These are phyloP conservation scores for Steromphala cineraria DNA, from an alignment of 2,888 invertebrate species.

Conservation along the genomic window DNA sequence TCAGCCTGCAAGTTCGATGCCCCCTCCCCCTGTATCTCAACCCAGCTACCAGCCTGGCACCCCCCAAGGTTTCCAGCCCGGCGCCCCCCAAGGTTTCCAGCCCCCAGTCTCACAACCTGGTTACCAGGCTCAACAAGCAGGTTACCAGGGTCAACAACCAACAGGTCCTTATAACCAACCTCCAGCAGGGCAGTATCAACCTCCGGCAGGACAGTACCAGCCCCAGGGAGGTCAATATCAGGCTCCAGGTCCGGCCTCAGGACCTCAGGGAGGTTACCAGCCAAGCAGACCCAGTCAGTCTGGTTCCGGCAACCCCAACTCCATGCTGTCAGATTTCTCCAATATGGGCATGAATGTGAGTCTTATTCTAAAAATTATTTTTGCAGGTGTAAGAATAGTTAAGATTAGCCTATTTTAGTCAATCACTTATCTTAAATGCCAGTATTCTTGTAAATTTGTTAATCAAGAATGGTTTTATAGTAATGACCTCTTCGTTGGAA, in stretches of 20 bases:
- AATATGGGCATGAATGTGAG: conserved; percentile 28
- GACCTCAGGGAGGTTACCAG: not conserved
- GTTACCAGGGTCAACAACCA: not conserved
- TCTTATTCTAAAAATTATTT: not conserved
- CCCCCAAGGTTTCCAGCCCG: conserved; percentile 38
- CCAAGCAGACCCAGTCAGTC: not conserved
- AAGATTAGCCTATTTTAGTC: no score
- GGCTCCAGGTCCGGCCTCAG: not conserved
- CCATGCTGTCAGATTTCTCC: conserved; percentile 25
- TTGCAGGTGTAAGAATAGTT: no score
- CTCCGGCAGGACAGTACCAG: not conserved
- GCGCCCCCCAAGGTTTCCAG: conserved; percentile 32
- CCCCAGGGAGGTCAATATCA: not conserved
- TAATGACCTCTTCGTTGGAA: no score
- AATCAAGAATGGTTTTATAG: no score
- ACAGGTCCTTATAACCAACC: not conserved
- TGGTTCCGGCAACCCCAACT: not conserved
- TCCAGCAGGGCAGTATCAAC: conserved; percentile 6
- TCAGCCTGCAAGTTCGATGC: not conserved
- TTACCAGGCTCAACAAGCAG: not conserved
- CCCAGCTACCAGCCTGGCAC: not conserved
- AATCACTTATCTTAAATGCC: no score
- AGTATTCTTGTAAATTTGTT: no score
- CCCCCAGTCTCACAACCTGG: conserved; percentile 35
- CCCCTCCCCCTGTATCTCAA: not conserved